Base-by-base conservation (phyloP, 2,113 vertebrate genomes). In the Puntigrus tetrazona region DNA sequence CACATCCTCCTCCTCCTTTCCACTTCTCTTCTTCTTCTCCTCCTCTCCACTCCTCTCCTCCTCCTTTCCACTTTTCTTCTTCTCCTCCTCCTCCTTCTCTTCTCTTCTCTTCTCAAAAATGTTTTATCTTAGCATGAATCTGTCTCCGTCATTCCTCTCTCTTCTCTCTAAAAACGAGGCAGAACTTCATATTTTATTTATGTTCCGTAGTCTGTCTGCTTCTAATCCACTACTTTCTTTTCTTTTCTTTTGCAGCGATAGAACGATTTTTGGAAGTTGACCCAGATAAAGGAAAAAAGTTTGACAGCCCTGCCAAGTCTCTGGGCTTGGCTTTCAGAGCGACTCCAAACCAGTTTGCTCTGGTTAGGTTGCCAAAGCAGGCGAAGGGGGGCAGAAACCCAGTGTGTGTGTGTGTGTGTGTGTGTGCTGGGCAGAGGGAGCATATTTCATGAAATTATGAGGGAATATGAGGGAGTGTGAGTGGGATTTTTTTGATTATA, bases 311-410 rank as follows among this genome's bases (percentile, higher is more conserved):
- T 91, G 93, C 94, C 92, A 94, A 90, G 88, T 90, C 89, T 92
- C 87, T 91, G 91, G 93, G 92, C 93, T 95, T 95, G 94, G 94
- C 94, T 94, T 91, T 91, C 89, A 90, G 90, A 91, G 91, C 82
- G 86, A 85, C 91, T 90, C 93, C 90, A 94, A 95, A 95, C 94
- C 94, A 94, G 94, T 95, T 95, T 92, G 91, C 89, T 94, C 94
- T 95, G 94, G 94, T 95, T 95, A 89, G 92, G 88, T 89, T 93
- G 92, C 85, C 87, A 87, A 90, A 59, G 38, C 29, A 57, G 57
- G 84, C 31, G 31, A 90, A n/a, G 92, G 89, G 89, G 88, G 90
- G 69, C 79, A 73, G 36, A 82, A 81, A 85, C 84, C 63, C 74
- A 1, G 25, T 73, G 34, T 65, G 84, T 47, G 36, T 25, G 20